These are phyloP conservation scores for Argyrosomus japonicus DNA, from an alignment of 2,113 vertebrate species.

Conservation along the genomic window DNA sequence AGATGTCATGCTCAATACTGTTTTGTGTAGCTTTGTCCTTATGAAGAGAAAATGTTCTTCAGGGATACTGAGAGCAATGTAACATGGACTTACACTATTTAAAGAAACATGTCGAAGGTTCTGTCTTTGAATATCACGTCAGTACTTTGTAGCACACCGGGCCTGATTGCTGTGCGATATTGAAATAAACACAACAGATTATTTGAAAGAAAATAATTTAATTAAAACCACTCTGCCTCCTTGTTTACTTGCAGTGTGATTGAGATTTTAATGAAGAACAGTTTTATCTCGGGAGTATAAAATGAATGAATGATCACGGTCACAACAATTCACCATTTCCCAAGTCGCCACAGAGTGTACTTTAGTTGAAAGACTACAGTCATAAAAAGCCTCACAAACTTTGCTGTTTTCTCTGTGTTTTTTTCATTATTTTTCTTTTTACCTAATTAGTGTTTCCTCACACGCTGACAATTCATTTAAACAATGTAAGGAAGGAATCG, in stretches of 20 bases:
- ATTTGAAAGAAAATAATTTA: background rate
- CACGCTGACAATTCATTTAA: constrained; percentile 32
- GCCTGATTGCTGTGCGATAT: constrained; percentile 1
- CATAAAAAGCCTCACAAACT: background rate
- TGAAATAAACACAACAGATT: constrained; percentile 5
- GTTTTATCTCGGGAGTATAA: background rate
- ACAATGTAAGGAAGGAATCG: background rate
- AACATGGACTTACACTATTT: background rate
- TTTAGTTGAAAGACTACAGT: background rate
- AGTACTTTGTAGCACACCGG: background rate
- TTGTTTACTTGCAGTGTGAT: constrained; percentile 23
- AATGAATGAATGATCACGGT: background rate
- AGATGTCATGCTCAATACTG: background rate
- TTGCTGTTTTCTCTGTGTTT: constrained; percentile 8
- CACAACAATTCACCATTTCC: constrained; percentile 2
- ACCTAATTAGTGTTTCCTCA: constrained; percentile 6
- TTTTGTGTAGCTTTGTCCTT: background rate
- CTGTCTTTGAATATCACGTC: constrained; percentile 6
- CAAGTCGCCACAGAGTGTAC: background rate
- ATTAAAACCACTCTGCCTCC: background rate
- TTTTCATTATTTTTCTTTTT: constrained; percentile 1
- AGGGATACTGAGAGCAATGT: background rate
- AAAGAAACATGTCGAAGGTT: constrained; percentile 19
- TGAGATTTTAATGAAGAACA: constrained; percentile 29
- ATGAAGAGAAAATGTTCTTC: background rate